These are phyloP conservation scores for Microctenopoma steveboyesi DNA, from an alignment of 2,797 vertebrate genomes.

Conservation along the genomic window DNA sequence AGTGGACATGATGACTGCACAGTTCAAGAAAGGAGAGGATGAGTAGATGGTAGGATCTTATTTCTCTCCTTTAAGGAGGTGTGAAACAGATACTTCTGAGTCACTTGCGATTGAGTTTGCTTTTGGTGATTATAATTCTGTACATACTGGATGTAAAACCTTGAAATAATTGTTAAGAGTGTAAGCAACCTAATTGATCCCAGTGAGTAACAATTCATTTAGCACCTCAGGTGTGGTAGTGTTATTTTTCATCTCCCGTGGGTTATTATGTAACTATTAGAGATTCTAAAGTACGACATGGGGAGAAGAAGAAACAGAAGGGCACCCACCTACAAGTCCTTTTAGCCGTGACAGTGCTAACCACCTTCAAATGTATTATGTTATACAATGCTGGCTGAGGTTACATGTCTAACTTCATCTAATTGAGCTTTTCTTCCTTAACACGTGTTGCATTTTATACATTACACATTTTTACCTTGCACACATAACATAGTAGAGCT, in stretches of 20 bases:
- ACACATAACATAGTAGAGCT: too few species aligned
- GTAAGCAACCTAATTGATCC: slow-evolving; percentile 58
- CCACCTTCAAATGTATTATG: too few species aligned
- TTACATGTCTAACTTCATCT: too few species aligned
- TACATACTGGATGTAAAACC: slow-evolving; percentile 16
- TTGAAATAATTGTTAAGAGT: too few species aligned
- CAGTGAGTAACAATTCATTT: slow-evolving; percentile 59
- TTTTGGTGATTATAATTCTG: not conserved
- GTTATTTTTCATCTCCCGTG: slow-evolving; percentile 32
- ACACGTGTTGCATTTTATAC: too few species aligned
- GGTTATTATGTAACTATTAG: slow-evolving; percentile 47
- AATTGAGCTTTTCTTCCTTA: too few species aligned
- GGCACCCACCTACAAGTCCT: too few species aligned
- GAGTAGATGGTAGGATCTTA: too few species aligned
- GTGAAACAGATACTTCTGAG: slow-evolving; percentile 30
- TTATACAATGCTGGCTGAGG: too few species aligned
- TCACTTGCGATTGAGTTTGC: slow-evolving; percentile 12
- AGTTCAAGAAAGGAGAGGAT: slow-evolving; percentile 9
- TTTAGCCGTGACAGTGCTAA: too few species aligned
- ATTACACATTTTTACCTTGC: too few species aligned
- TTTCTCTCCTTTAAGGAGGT: slow-evolving; percentile 27
- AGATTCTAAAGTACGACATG: not conserved
- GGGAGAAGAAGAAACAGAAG: too few species aligned
- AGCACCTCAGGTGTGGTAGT: slow-evolving; percentile 45
- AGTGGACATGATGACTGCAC: slow-evolving; percentile 32